Base-by-base conservation (phyloP, 35 echinoderm and acorn worm genomes). In the Patiria miniata region DNA sequence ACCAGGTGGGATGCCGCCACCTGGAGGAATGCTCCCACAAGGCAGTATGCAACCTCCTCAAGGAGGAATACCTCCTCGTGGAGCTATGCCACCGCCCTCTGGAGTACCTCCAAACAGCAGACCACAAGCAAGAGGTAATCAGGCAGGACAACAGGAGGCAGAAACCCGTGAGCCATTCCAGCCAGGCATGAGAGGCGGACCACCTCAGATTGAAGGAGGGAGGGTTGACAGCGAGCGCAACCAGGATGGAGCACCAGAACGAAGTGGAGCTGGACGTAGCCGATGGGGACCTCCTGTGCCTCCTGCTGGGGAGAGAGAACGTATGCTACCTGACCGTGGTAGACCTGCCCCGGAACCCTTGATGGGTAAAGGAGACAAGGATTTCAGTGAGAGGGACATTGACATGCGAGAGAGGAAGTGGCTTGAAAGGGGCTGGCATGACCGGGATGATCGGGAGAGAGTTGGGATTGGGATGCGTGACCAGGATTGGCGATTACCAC, bases 381-480 rank as follows among this genome's bases (percentile, higher is more conserved):
- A 51, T 78, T 56, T 59, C 26, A 73, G 65, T 73, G 68, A 39
- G 10, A 77, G 85, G 52, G 85, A 87, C 39, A 39, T 87, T 53
- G 88, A 90, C 29, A 83, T 90, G 88, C 83, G 88, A 69, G 89
- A 91, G 33, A 87, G 82, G 76, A 22, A 78, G 69, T 68, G 87
- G 55, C 77, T 37, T 85, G 57, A 79, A 69, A 85, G 87, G 34
- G 88, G 81, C 14, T 82, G 93, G 30, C 83, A 50, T 84, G 92
- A 94, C 14, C 78, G 83, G 37, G 83, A 79, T 21, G 93, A 94
- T 56, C 77, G 81, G 36, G 87, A 73, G 16, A 26, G 65, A 73
- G 30, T 32, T 77, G 53, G 65, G 2, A 68, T 23, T 76, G 79
- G 83, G 61, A 88, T 77, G 38, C 57, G 82, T 9, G 34, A 37